phyloP scores from a whole-genome alignment of 2,113 vertebrate species.

The Ivindomyrus marchei region DNA sequence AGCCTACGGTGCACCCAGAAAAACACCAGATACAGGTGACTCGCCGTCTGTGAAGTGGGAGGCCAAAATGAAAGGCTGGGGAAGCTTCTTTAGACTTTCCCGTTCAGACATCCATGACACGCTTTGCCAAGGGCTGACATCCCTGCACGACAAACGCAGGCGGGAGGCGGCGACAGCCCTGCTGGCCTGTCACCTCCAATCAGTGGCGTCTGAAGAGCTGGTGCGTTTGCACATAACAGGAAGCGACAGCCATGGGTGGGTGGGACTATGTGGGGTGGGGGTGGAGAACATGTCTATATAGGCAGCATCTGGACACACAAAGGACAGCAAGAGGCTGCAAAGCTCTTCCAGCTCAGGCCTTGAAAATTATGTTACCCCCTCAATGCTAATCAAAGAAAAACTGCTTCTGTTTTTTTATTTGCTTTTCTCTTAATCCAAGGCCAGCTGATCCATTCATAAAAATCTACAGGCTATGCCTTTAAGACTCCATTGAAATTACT shows the following conservation, averaged over 20 bases:
- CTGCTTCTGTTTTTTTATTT: neutral
- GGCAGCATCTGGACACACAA: neutral
- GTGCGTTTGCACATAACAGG: slow-evolving; percentile 7
- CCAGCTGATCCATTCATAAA: slow-evolving; percentile 1
- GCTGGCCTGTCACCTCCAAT: neutral
- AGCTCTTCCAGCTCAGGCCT: neutral
- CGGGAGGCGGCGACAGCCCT: neutral
- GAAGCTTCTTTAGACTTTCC: neutral
- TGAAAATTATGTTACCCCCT: neutral
- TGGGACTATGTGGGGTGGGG: neutral
- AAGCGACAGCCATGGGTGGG: slow-evolving; percentile 6
- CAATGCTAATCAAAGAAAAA: neutral
- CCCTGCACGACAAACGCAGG: neutral
- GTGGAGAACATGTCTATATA: neutral
- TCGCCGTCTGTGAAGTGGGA: neutral
- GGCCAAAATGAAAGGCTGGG: neutral
- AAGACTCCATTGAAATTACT: slow-evolving; percentile 3
- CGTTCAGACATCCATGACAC: neutral
- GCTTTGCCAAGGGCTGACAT: neutral
- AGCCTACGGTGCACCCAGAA: neutral
- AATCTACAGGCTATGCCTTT: neutral
- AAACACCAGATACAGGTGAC: neutral
- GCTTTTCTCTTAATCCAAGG: neutral
- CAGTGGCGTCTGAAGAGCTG: neutral
- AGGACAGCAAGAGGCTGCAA: neutral